These are phyloP conservation scores for Piaya cayana DNA, from an alignment of 2,113 vertebrate genomes.

Conservation along the genomic window DNA sequence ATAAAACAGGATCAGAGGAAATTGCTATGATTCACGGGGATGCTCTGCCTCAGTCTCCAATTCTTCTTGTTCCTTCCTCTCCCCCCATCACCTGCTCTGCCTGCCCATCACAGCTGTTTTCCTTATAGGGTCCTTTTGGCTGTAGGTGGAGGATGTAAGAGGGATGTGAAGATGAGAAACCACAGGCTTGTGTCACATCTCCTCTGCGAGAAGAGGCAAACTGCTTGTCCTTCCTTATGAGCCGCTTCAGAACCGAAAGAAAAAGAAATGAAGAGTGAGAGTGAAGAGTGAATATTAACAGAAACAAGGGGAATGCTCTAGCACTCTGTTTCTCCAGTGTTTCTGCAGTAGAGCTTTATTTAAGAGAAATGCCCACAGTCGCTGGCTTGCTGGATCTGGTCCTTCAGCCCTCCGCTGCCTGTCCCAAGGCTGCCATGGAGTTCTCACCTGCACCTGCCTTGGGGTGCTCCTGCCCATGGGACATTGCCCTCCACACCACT, in stretches of 20 bases:
- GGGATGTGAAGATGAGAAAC: neutral
- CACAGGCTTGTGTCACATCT: neutral
- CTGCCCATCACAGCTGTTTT: neutral
- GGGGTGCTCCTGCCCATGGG: neutral
- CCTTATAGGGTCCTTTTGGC: neutral
- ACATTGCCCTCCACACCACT: neutral
- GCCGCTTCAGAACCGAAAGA: neutral
- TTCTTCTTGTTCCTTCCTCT: constrained; percentile 35
- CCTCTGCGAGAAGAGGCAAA: neutral
- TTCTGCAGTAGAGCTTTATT: neutral
- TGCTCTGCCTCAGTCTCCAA: constrained; percentile 19
- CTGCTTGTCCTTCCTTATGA: neutral
- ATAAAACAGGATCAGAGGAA: constrained; percentile 62
- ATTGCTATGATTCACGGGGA: constrained; percentile 60
- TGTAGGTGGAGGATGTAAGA: neutral
- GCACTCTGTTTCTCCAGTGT: neutral
- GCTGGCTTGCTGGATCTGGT: neutral
- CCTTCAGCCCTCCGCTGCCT: neutral
- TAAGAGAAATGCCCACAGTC: rapidly evolving
- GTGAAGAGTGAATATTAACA: neutral
- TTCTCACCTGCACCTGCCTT: neutral
- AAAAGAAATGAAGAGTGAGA: neutral
- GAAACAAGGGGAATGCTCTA: neutral
- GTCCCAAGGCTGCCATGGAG: neutral
- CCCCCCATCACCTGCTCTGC: neutral